phyloP scores from a whole-genome alignment of 2,797 vertebrate species.

The Poeciliopsis paucimaculata region DNA sequence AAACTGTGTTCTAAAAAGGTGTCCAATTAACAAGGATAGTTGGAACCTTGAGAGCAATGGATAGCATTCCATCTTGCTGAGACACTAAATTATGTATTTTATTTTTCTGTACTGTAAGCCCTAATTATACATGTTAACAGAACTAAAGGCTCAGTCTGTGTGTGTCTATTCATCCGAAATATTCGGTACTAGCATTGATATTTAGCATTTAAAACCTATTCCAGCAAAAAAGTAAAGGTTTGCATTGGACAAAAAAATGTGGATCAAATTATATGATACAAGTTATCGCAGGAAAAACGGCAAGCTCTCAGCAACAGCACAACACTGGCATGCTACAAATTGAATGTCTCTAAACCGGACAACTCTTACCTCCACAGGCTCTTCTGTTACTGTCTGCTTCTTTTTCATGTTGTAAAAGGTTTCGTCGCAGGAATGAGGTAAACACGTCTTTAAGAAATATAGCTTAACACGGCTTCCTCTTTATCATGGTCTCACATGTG shows the following conservation, averaged over 20 bases:
- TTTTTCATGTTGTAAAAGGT: conserved; percentile 57
- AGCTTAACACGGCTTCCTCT: neutral
- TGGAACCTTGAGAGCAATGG: neutral
- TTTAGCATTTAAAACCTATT: neutral
- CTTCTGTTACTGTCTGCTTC: conserved; percentile 20
- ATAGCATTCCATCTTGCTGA: neutral
- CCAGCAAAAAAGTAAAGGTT: neutral
- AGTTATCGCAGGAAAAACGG: too few species aligned
- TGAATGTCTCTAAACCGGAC: fast-evolving
- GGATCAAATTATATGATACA: neutral
- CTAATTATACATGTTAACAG: neutral
- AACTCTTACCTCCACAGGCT: conserved; percentile 46
- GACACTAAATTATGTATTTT: neutral
- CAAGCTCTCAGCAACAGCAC: neutral
- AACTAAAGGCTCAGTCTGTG: neutral
- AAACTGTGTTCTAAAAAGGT: neutral
- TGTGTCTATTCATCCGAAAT: neutral
- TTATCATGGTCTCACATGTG: conserved; percentile 64
- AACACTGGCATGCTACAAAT: too few species aligned
- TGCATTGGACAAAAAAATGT: neutral
- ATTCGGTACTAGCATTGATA: neutral
- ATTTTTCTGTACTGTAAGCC: neutral
- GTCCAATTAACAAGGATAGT: neutral
- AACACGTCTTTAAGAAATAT: neutral
- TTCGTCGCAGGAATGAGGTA: neutral